These are phyloP conservation scores for Dione vanillae DNA, from an alignment of 2,888 invertebrate genomes.

Conservation along the genomic window DNA sequence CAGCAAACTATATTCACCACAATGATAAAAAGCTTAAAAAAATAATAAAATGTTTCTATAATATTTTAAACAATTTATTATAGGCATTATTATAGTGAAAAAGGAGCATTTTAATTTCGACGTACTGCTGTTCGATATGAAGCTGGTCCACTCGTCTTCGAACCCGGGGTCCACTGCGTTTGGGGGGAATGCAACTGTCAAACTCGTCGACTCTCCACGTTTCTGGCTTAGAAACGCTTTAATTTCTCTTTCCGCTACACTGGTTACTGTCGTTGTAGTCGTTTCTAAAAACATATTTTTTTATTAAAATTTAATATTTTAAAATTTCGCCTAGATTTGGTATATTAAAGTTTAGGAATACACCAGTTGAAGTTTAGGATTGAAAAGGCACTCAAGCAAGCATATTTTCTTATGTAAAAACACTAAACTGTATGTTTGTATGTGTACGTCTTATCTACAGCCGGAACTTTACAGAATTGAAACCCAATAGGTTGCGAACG, in stretches of 20 bases:
- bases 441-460: no score
- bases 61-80: constrained; percentile 68
- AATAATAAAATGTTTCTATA: constrained; percentile 51
- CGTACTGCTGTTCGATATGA: constrained; percentile 56
- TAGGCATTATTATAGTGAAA: constrained; percentile 55
- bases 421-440: no score
- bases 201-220: not conserved
- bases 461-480: no score
- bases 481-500: no score
- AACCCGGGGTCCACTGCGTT: constrained; percentile 54
- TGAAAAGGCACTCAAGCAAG: no score
- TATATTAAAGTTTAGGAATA: no score
- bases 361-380: no score
- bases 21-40: constrained; percentile 18
- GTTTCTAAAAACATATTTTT: constrained; percentile 1
- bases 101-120: constrained; percentile 49
- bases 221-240: constrained; percentile 48
- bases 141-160: constrained; percentile 62
- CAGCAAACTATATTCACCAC: no score
- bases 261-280: constrained; percentile 44
- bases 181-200: constrained; percentile 51
- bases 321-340: no score
- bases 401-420: no score
- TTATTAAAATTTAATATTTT: no score
- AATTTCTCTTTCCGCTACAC: constrained; percentile 67